Evolutionary conservation across 2,888 invertebrate species (phyloP).

Genomic region (Perithous albicinctus): DNA sequence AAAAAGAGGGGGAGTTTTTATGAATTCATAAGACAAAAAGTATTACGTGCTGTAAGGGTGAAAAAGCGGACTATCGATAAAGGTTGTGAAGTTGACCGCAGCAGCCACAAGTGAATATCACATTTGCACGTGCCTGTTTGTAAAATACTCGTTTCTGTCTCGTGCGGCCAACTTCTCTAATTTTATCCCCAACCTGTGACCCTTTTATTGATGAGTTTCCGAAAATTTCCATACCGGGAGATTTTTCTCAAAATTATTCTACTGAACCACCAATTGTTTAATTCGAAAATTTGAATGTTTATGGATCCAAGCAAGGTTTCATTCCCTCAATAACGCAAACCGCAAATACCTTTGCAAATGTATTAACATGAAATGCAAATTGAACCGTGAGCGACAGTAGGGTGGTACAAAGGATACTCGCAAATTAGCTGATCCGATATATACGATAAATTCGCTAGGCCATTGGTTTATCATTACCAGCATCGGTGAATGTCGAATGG

Average conservation of each 20-base stretch:
- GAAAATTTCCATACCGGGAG: not conserved
- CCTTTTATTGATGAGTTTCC: too few relatives aligned
- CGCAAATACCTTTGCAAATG: conserved; percentile 10
- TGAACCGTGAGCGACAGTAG: not conserved
- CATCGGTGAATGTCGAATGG: conserved; percentile 15
- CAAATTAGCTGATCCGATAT: conserved; percentile 27
- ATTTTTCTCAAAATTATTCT: not conserved
- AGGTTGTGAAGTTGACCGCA: too few relatives aligned
- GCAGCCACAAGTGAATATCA: too few relatives aligned
- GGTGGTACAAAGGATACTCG: conserved; percentile 7
- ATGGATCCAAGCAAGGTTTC: not conserved
- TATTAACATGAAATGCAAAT: not conserved
- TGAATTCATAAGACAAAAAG: too few relatives aligned
- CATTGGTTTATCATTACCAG: conserved; percentile 21
- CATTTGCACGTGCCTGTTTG: too few relatives aligned
- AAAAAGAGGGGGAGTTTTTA: too few relatives aligned
- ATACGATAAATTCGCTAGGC: conserved; percentile 11
- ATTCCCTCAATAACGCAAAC: not conserved
- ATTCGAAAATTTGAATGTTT: not conserved
- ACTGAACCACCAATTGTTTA: not conserved
- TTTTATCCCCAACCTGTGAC: too few relatives aligned
- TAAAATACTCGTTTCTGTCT: too few relatives aligned
- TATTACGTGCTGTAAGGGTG: too few relatives aligned
- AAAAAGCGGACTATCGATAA: too few relatives aligned
- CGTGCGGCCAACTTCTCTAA: too few relatives aligned